Evolutionary conservation across 2,888 invertebrate species (phyloP).

Genomic region (Yponomeuta sedellus): DNA sequence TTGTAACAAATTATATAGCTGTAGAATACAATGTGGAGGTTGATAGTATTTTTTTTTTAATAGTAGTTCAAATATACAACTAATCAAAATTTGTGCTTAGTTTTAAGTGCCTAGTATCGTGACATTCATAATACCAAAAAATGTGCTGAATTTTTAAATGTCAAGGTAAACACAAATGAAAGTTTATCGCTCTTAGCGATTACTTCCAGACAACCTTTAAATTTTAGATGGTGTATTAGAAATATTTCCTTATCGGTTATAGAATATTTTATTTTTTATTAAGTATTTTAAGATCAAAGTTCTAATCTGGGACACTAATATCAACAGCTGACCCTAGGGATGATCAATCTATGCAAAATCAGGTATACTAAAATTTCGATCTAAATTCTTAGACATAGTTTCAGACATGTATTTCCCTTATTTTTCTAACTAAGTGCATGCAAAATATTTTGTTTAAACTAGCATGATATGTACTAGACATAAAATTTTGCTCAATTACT

Average conservation of each 20-base stretch:
- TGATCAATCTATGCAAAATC: constrained; percentile 47
- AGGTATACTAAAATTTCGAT: constrained; percentile 39
- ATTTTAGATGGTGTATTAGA: background rate
- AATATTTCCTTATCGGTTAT: background rate
- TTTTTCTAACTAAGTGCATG: constrained; percentile 32
- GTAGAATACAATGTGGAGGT: too few species aligned
- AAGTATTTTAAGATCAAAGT: background rate
- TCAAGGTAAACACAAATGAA: background rate
- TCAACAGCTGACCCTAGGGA: constrained; percentile 27
- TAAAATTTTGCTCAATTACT: background rate
- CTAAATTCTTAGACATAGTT: constrained; percentile 67
- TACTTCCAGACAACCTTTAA: background rate
- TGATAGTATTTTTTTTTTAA: too few species aligned
- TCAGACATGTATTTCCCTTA: constrained; percentile 78
- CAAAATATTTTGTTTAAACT: constrained; percentile 23
- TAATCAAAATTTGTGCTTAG: too few species aligned
- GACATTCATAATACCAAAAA: background rate
- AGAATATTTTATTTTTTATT: background rate
- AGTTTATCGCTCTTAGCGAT: background rate
- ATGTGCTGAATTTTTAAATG: background rate
- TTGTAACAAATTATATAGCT: too few species aligned
- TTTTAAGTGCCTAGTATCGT: background rate
- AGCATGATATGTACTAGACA: constrained; percentile 48
- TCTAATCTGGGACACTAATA: background rate
- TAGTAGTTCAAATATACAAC: too few species aligned